Evolutionary conservation across 2,113 vertebrate genomes (phyloP).

Genomic region (Crypturellus undulatus): DNA sequence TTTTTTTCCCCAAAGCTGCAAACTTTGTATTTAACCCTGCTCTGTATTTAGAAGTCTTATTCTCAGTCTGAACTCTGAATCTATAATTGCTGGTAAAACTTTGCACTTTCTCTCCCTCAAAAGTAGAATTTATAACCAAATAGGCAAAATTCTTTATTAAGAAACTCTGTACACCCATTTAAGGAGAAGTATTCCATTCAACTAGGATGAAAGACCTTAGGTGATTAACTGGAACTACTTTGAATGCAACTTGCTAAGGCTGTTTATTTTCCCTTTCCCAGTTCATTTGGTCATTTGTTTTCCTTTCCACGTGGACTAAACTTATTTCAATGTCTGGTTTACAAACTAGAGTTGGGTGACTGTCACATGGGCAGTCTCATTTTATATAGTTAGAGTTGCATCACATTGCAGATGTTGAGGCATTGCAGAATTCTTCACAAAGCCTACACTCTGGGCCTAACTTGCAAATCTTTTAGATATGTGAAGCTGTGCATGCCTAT

Average conservation of each 20-base stretch:
- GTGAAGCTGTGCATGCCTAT: conserved; percentile 53
- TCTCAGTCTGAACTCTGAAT: background rate
- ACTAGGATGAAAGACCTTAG: background rate
- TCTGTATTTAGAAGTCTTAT: background rate
- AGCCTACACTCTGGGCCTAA: background rate
- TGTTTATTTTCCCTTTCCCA: background rate
- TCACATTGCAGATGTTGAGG: background rate
- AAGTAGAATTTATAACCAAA: conserved; percentile 14
- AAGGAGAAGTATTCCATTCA: background rate
- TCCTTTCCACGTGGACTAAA: background rate
- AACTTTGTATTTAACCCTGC: background rate
- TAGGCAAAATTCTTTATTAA: background rate
- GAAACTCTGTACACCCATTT: background rate
- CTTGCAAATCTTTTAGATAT: background rate
- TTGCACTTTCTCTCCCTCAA: background rate
- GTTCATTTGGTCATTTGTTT: background rate
- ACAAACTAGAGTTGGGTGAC: background rate
- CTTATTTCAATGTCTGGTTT: conserved; percentile 1
- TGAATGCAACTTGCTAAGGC: background rate
- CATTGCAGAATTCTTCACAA: background rate
- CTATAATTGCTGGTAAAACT: background rate
- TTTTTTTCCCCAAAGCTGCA: background rate
- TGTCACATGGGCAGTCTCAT: background rate
- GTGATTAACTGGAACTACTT: background rate
- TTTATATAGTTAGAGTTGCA: background rate